A percentile compares a stretch with the other conserved stretches of the same genome.
Evolutionary conservation across 2,113 vertebrate species (phyloP).

Genomic region (Copsychus sechellarum): DNA sequence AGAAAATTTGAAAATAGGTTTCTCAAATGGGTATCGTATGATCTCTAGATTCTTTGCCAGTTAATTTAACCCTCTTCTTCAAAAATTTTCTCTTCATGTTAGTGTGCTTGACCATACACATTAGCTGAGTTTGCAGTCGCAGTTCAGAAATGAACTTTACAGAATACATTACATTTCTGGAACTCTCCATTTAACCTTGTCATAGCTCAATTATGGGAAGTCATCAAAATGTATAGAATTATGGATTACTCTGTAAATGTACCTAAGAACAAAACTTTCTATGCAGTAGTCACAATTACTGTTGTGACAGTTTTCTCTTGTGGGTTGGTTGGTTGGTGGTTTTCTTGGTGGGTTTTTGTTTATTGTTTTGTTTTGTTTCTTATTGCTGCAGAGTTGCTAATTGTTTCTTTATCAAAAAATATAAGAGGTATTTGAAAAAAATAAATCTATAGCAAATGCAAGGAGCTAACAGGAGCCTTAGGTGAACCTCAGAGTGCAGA

Average conservation of each 20-base stretch:
- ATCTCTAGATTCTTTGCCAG: not conserved
- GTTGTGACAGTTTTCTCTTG: not conserved
- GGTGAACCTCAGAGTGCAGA: not conserved
- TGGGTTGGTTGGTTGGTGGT: fast-evolving
- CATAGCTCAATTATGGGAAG: not conserved
- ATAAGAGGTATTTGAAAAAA: not conserved
- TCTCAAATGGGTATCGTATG: not conserved
- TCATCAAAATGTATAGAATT: not conserved
- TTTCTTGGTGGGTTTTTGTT: not conserved
- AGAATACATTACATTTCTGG: not conserved
- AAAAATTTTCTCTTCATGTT: not conserved
- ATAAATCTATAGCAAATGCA: not conserved
- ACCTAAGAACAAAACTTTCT: not conserved
- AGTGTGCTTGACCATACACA: not conserved
- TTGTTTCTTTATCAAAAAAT: not conserved
- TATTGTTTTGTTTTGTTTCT: not conserved
- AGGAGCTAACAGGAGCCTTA: not conserved
- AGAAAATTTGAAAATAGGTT: not conserved
- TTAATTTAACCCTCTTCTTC: not conserved
- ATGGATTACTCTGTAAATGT: not conserved
- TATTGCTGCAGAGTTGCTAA: not conserved
- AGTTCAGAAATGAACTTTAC: not conserved
- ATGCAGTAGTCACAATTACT: not conserved
- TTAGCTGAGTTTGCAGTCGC: not conserved
- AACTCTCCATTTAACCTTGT: not conserved